Percentiles rank a stretch among this genome's conserved stretches.
phyloP scores from a whole-genome alignment of 2,113 vertebrate genomes.

The Xenopus laevis region DNA sequence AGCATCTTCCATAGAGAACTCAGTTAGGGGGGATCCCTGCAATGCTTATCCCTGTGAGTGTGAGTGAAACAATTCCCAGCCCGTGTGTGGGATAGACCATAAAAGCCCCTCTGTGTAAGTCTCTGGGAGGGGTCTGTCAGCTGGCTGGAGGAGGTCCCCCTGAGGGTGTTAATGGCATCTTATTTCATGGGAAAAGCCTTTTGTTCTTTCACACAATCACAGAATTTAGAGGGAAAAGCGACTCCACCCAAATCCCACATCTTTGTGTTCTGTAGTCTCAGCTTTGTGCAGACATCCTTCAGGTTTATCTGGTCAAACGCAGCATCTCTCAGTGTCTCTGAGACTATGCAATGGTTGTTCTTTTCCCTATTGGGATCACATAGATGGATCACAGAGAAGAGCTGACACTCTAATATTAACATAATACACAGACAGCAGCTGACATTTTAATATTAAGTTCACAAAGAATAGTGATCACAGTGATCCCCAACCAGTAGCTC shows the following conservation, averaged over 20 bases:
- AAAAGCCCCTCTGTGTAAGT: conserved; percentile 28
- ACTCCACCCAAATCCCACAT: neutral
- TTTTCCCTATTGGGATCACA: too few species aligned
- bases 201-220: conserved; percentile 22
- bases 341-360: too few species aligned
- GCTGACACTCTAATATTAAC: too few species aligned
- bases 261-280: too few species aligned
- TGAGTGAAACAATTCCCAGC: neutral
- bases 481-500: too few species aligned
- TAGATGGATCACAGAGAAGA: too few species aligned
- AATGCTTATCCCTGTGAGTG: neutral
- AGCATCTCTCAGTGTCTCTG: too few species aligned
- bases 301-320: too few species aligned
- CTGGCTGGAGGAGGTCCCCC: neutral
- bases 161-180: conserved; percentile 18
- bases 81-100: conserved; percentile 18
- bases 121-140: conserved; percentile 21
- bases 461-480: too few species aligned
- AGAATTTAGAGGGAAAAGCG: neutral
- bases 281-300: too few species aligned
- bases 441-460: too few species aligned
- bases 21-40: neutral
- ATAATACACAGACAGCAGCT: too few species aligned
- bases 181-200: conserved; percentile 18
- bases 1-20: conserved; percentile 10